Evolutionary conservation across 2,888 invertebrate genomes (phyloP).

Genomic region (Orthosia cruda): DNA sequence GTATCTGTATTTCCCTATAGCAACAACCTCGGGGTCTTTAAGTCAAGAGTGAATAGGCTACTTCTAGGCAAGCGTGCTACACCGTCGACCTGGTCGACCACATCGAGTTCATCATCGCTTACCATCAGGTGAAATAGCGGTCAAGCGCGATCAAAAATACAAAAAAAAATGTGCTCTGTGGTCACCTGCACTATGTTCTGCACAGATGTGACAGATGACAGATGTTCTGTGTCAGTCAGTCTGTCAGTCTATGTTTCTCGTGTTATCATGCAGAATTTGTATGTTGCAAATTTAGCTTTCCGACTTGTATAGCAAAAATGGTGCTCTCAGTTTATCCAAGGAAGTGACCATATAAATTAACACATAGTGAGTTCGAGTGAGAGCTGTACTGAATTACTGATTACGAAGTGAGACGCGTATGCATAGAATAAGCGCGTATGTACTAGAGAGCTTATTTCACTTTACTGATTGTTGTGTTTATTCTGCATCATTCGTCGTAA

Average conservation of each 20-base stretch:
- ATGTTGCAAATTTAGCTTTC: constrained; percentile 15
- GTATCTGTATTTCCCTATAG: too few relatives aligned
- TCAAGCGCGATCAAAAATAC: too few relatives aligned
- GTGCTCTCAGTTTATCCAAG: neutral
- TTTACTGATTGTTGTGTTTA: constrained; percentile 22
- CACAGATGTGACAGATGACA: too few relatives aligned
- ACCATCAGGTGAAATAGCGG: too few relatives aligned
- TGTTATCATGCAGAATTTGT: constrained; percentile 12
- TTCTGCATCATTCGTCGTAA: constrained; percentile 32
- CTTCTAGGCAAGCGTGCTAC: too few relatives aligned
- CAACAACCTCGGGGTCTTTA: too few relatives aligned
- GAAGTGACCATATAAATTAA: neutral
- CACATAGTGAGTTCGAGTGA: neutral
- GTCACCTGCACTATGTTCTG: too few relatives aligned
- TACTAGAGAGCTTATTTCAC: constrained; percentile 48
- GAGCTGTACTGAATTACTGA: neutral
- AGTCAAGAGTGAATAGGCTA: too few relatives aligned
- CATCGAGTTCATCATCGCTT: too few relatives aligned
- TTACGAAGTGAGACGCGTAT: constrained; percentile 30
- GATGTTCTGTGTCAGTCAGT: too few relatives aligned
- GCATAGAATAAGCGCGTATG: constrained; percentile 61
- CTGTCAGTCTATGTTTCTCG: neutral
- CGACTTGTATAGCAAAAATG: neutral
- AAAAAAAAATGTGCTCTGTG: too few relatives aligned
- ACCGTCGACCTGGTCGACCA: too few relatives aligned